A percentile compares a stretch with the other conserved stretches of the same genome.
Evolutionary conservation across 2,888 invertebrate genomes (phyloP).

Genomic region (Chaetoderma sp.): DNA sequence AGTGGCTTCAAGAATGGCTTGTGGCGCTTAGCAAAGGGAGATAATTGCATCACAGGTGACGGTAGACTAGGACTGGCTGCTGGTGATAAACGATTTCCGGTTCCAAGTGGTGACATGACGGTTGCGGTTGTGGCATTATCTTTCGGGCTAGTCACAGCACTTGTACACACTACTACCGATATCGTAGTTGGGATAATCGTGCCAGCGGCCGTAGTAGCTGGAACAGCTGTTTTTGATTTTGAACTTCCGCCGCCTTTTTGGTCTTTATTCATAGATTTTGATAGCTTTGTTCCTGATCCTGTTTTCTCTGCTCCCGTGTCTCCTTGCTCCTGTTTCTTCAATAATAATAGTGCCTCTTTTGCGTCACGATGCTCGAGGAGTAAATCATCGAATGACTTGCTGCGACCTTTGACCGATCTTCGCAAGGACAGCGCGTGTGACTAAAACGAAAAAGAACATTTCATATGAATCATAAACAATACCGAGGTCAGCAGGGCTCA

Average conservation of each 20-base stretch:
- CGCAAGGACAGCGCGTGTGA: constrained; percentile 78
- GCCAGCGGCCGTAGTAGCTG: constrained; percentile 32
- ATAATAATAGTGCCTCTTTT: constrained; percentile 72
- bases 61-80: not conserved
- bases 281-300: not conserved
- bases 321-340: constrained; percentile 48
- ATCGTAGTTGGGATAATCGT: constrained; percentile 21
- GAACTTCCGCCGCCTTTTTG: no score
- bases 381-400: constrained; percentile 81
- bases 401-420: constrained; percentile 79
- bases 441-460: constrained; percentile 43
- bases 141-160: constrained; percentile 8
- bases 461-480: not conserved
- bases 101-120: not conserved
- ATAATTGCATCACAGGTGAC: not conserved
- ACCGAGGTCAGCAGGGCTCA: no score
- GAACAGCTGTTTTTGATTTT: no score
- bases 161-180: constrained; percentile 4
- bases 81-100: not conserved
- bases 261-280: no score
- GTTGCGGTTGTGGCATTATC: constrained; percentile 18
- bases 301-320: constrained; percentile 28
- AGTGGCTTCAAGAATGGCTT: no score
- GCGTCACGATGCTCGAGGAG: constrained; percentile 80
- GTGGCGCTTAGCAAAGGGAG: no score